These are phyloP conservation scores for Brachionus paranguensis DNA, from an alignment of 1,140 invertebrate genomes.

Conservation along the genomic window DNA sequence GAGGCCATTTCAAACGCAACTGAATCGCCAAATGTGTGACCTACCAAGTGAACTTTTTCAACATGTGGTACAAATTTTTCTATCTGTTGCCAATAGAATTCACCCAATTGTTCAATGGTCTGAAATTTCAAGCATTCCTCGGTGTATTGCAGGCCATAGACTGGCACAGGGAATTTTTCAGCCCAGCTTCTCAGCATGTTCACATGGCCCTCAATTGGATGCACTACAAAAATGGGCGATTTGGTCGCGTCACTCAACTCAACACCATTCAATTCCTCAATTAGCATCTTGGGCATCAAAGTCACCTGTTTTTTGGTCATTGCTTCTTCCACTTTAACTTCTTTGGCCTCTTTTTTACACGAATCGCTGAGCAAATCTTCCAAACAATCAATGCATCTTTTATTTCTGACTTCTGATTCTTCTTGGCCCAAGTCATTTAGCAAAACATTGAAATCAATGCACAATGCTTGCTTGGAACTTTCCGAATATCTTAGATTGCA, in stretches of 20 bases:
- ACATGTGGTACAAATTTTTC: neutral
- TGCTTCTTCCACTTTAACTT: neutral
- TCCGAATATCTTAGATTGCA: neutral
- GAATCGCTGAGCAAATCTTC: neutral
- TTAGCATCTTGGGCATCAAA: neutral
- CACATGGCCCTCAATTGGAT: neutral
- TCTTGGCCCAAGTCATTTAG: neutral
- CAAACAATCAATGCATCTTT: neutral
- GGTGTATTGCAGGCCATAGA: neutral
- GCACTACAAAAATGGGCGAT: neutral
- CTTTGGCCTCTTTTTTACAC: neutral
- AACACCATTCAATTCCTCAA: conserved; percentile 17
- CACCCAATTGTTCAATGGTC: neutral
- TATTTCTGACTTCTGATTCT: neutral
- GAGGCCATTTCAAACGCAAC: conserved; percentile 31
- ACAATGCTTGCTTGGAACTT: neutral
- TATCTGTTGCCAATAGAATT: conserved; percentile 19
- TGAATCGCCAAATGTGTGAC: neutral
- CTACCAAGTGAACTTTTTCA: neutral
- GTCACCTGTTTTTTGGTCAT: neutral
- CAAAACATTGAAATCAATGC: conserved; percentile 11
- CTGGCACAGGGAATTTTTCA: neutral
- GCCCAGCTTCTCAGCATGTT: neutral
- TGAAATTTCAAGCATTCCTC: neutral
- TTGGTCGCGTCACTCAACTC: neutral